A percentile compares a stretch with the other conserved stretches of the same genome.
Conservation (phyloP, 2,797 vertebrate genomes). For the Gymnopithys bicolor region DNA sequence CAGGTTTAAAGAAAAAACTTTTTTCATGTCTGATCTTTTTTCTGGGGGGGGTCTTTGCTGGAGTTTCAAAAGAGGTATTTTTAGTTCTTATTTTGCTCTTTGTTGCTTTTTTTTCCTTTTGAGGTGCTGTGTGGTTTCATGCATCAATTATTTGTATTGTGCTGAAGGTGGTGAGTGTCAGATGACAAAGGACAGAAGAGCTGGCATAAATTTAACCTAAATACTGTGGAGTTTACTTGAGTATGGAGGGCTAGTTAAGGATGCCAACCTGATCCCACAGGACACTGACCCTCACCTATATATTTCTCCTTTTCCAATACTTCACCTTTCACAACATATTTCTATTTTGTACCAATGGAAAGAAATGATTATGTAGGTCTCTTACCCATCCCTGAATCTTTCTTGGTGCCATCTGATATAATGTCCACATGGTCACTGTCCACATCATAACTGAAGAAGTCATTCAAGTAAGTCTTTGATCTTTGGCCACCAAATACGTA, state of each 20-base stretch:
- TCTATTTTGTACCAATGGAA: background rate
- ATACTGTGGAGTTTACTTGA: background rate
- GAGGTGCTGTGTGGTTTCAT: background rate
- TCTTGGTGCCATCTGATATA: slow-evolving; percentile 98
- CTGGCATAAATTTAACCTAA: background rate
- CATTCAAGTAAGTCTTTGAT: slow-evolving; percentile 98
- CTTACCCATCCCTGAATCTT: slow-evolving; percentile 99
- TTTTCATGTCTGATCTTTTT: no score
- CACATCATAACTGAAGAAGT: slow-evolving; percentile 99
- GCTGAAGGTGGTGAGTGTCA: background rate
- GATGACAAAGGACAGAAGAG: slow-evolving; percentile 2
- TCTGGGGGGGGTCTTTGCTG: background rate
- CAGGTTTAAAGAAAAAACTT: background rate
- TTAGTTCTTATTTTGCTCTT: background rate
- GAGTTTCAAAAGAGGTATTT: background rate
- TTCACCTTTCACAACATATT: background rate
- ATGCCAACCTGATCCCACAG: background rate
- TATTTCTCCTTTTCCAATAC: background rate
- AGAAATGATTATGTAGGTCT: background rate
- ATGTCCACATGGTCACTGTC: slow-evolving; percentile 97
- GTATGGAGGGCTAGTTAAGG: background rate
- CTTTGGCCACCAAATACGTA: slow-evolving; percentile 98
- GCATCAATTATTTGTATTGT: slow-evolving; percentile 44
- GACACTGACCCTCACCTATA: background rate
- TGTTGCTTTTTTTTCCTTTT: background rate